Evolutionary conservation across 2,888 invertebrate genomes (phyloP), one percentile per base, ranked within the genome.

Genomic region (Cremastinae sp.): DNA sequence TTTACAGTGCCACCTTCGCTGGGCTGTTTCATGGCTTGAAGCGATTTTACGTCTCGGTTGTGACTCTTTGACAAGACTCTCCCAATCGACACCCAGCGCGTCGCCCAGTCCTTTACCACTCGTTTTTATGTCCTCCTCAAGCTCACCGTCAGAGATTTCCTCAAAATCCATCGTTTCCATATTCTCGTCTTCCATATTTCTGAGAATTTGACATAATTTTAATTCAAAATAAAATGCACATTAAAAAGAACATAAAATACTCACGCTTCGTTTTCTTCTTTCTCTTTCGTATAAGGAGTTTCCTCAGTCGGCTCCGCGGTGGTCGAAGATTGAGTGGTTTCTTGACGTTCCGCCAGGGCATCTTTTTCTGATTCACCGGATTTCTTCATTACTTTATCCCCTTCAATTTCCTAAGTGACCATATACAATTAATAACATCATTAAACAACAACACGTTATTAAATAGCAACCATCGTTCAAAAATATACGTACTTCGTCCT

Each of bases 1-100:
- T 88, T 94, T 94, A 3, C 96, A 94, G 82, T 94, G 94, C 95
- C 96, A 97, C 47, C 95, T 93, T 80, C 94, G 93, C 77, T 96
- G 93, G 0, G 95, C 94, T 3, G 93, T 92, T 81, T 92, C 86
- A 83, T 91, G 89, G 22, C 87, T 84, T 18, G 84, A 83, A 39
- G 86, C 80, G 0, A 73, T 47, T 1, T 78, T 62, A 51, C 87
- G 82, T 47, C 92, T 91, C 0, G 92, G 91, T 39, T 93, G 92
- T 3, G 95, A 95, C 89, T 96, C 96, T 1, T 95, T 95, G 0
- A 96, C 95, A 53, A 98, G 91, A 87, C 96, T 96, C 9, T 96
- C 95, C 97, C 97, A 97, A 90, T 98, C 97, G 0, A 98, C 97
- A n/a, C 97, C 97, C 28, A 98, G 90, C n/a, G 96, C 96, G 90